Percentiles rank a stretch among this genome's conserved stretches.
Conservation (phyloP, 2,113 vertebrate genomes). For the Pterocles orientalis region DNA sequence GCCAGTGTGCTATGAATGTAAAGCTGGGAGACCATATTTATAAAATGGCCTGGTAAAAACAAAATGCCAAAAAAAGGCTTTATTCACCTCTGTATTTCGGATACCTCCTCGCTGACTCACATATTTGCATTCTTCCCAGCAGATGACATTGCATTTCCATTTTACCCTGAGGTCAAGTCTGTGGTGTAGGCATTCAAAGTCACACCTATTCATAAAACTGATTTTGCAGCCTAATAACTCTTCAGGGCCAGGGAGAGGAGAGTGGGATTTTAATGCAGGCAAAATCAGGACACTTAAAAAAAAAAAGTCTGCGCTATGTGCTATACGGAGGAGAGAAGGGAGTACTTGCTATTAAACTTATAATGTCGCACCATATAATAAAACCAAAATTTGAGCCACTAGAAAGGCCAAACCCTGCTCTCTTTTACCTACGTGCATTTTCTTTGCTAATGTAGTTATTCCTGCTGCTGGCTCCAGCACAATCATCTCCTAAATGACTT, state of each 20-base stretch:
- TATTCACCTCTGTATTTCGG: neutral
- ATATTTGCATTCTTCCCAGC: neutral
- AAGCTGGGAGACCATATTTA: neutral
- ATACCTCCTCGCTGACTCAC: neutral
- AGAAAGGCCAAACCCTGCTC: neutral
- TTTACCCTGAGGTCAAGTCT: neutral
- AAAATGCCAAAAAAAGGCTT: neutral
- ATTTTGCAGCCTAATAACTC: conserved; percentile 11
- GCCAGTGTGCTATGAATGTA: neutral
- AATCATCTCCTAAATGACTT: neutral
- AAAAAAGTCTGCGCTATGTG: neutral
- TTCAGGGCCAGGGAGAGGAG: neutral
- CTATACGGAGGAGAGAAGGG: neutral
- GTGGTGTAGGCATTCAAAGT: neutral
- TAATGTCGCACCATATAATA: neutral
- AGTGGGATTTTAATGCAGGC: neutral
- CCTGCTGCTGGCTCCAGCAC: neutral
- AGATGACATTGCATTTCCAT: neutral
- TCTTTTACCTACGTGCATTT: neutral
- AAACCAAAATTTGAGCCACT: neutral
- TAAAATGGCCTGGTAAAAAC: neutral
- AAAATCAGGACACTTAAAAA: neutral
- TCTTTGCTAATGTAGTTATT: conserved; percentile 1
- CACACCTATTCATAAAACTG: neutral
- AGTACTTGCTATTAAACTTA: neutral